Conservation (phyloP, 2,888 invertebrate species). For the Rhynchonema sp. region DNA sequence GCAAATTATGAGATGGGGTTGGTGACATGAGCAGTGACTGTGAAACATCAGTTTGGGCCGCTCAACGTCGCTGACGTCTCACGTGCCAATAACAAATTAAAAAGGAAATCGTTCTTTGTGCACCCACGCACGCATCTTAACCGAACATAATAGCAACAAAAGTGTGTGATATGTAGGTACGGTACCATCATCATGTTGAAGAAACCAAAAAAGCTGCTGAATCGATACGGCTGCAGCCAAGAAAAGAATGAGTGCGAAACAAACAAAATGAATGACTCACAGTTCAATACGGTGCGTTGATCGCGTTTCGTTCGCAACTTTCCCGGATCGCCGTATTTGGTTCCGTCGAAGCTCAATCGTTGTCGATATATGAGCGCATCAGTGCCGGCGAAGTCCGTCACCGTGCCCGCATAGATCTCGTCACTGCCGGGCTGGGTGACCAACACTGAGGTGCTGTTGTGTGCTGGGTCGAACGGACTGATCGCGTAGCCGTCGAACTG, state of each 20-base stretch:
- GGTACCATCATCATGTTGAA: too few relatives aligned
- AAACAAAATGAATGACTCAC: too few relatives aligned
- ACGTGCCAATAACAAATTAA: too few relatives aligned
- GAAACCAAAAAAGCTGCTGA: too few relatives aligned
- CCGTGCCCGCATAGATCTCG: conserved; percentile 28
- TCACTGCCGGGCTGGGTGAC: conserved; percentile 14
- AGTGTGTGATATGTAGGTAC: too few relatives aligned
- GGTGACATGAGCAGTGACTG: neutral
- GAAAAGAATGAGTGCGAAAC: too few relatives aligned
- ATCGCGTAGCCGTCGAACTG: conserved; percentile 35
- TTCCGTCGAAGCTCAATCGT: conserved; percentile 30
- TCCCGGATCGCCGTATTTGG: neutral
- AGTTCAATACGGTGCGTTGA: neutral
- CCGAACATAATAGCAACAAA: too few relatives aligned
- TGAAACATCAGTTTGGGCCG: too few relatives aligned
- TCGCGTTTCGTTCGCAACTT: neutral
- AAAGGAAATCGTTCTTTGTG: too few relatives aligned
- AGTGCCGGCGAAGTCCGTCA: conserved; percentile 79
- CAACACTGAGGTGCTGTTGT: conserved; percentile 61
- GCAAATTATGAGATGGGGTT: conserved; percentile 27
- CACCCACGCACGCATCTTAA: too few relatives aligned
- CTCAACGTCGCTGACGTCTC: too few relatives aligned
- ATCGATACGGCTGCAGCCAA: too few relatives aligned
- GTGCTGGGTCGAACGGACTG: conserved; percentile 80
- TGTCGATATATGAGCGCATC: conserved; percentile 83